Evolutionary conservation across 2,797 vertebrate species (phyloP), one percentile per base, ranked within the genome.

Genomic region (Vireo griseus): DNA sequence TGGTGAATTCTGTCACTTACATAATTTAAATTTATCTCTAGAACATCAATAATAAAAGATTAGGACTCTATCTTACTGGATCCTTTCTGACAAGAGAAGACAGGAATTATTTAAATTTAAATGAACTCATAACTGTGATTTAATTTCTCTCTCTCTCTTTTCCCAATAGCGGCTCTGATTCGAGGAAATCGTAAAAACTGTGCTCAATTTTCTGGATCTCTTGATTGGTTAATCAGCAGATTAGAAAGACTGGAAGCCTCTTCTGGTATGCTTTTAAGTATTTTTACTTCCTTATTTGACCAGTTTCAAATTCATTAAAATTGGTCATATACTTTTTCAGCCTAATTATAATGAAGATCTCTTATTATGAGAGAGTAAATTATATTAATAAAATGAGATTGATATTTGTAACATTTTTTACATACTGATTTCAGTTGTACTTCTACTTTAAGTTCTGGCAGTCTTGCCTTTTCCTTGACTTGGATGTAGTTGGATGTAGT

Each of bases 141-240:
- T 66, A 47, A 35, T 55, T 52, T 57, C 22, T 57, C 59, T 66
- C 26, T 20, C 24, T 65, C 26, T 55, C 69, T 81, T 82, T 47
- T 45, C 66, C 58, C 76, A 90, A 61, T 80, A 99, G 99, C 99
- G 83, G 99, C 99, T 77, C 97, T 99, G 85, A 99, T 99, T 97
- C 98, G 99, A 96, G 99, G 99, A 78, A 99, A 99, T 98, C 98
- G 99, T 95, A 99, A 99, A 98, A 99, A 99, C 95, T 99, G 99
- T 97, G 99, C 99, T 76, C 99, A 99, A 16, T 99, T 99, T 97
- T 99, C 99, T 8, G 98, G 98, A 82, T 99, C 99, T 11, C 97
- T 99, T 76, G 99, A 99, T 75, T 99, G 99, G 99, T 91, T 99
- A 67, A 99, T 99, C 86, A 99, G 99, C 98, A 98, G 99, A 95